Evolutionary conservation across 2,888 invertebrate species (phyloP).

Genomic region (Drosophila suboccidentalis): DNA sequence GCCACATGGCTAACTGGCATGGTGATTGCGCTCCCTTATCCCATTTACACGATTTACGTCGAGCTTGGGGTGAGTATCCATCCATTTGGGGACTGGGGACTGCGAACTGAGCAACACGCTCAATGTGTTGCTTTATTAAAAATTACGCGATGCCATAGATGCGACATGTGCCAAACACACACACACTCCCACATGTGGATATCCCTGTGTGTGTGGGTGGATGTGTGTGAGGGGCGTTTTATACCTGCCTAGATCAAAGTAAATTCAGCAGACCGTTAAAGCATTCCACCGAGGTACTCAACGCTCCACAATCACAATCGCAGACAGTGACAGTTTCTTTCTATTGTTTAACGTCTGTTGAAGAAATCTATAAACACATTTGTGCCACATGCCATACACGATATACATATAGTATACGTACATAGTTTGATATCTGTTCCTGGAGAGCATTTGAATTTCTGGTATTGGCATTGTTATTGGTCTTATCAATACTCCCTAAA

Average conservation of each 20-base stretch:
- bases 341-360: not conserved
- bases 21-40: constrained; percentile 90
- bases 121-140: constrained; percentile 47
- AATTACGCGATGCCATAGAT: constrained; percentile 39
- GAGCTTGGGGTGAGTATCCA: constrained; percentile 88
- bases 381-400: not conserved
- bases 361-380: constrained; percentile 1
- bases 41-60: constrained; percentile 90
- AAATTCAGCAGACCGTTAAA: constrained; percentile 66
- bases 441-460: too few species aligned
- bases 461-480: too few species aligned
- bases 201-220: too few species aligned
- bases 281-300: constrained; percentile 38
- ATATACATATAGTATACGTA: not conserved
- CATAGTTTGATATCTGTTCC: not conserved
- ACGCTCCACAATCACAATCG: constrained; percentile 17
- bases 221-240: not conserved
- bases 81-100: not conserved
- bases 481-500: too few species aligned
- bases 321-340: constrained; percentile 18
- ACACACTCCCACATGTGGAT: not conserved
- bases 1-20: constrained; percentile 91
- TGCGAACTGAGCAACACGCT: not conserved
- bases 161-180: constrained; percentile 7
- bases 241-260: constrained; percentile 61